Conservation (phyloP, 2,113 vertebrate species). For the Saguinus midas region DNA sequence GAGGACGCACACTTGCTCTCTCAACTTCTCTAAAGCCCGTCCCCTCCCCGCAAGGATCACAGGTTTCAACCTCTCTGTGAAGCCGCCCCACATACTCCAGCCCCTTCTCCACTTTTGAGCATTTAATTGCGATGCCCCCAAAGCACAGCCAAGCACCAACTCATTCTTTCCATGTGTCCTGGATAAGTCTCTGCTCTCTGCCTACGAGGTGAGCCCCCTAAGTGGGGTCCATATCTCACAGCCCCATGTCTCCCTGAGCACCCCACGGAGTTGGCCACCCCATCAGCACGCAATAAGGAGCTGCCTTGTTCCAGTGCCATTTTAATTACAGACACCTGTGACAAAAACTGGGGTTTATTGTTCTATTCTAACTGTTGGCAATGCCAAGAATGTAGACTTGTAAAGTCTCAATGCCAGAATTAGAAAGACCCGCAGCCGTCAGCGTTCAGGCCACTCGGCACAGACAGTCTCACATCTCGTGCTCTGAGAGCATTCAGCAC, state of each 20-base stretch:
- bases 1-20: neutral
- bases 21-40: accelerated
- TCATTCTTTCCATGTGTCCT: neutral
- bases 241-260: neutral
- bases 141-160: neutral
- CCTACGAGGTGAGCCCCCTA: too few species aligned
- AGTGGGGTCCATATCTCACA: neutral
- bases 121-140: neutral
- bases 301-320: neutral
- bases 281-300: neutral
- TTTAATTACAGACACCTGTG: slow-evolving; percentile 2
- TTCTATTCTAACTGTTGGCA: slow-evolving; percentile 52
- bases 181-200: neutral
- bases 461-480: neutral
- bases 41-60: neutral
- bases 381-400: slow-evolving; percentile 47
- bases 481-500: neutral
- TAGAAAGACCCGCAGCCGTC: neutral
- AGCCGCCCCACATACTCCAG: neutral
- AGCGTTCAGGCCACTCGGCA: neutral
- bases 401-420: slow-evolving; percentile 38
- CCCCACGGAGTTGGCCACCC: neutral
- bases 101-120: neutral
- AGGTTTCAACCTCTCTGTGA: neutral
- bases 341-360: slow-evolving; percentile 21